phyloP scores from a whole-genome alignment of 2,888 invertebrate genomes.

The Erebia palarica region DNA sequence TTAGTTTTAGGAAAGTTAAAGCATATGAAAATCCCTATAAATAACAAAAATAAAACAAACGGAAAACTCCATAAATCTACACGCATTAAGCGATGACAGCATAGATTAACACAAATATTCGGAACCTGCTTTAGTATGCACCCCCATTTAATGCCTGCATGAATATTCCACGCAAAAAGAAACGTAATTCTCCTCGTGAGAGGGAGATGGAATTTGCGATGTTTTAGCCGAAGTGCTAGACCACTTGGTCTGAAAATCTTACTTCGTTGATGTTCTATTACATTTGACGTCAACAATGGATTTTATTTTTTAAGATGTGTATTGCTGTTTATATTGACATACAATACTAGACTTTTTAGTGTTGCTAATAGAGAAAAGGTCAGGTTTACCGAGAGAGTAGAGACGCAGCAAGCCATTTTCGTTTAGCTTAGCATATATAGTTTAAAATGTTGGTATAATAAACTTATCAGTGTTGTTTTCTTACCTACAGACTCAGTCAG shows the following conservation, averaged over 20 bases:
- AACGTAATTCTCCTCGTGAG: neutral
- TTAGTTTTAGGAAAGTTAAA: neutral
- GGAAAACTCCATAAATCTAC: slow-evolving; percentile 30
- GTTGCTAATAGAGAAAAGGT: too few relatives aligned
- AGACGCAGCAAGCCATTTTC: too few relatives aligned
- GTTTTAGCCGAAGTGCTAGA: neutral
- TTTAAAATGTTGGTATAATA: too few relatives aligned
- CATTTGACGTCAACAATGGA: too few relatives aligned
- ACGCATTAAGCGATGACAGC: slow-evolving; percentile 31
- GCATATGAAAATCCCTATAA: slow-evolving; percentile 18
- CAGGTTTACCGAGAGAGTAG: too few relatives aligned
- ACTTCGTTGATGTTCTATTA: neutral
- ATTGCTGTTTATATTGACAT: too few relatives aligned
- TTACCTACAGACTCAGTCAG: neutral
- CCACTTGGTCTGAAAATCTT: neutral
- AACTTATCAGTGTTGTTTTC: too few relatives aligned
- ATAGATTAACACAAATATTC: slow-evolving; percentile 37
- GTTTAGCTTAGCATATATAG: too few relatives aligned
- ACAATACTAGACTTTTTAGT: too few relatives aligned
- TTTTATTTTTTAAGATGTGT: too few relatives aligned
- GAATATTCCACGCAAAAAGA: slow-evolving; percentile 39
- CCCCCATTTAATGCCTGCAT: slow-evolving; percentile 42
- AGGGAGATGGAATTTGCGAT: neutral
- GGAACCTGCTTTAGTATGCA: slow-evolving; percentile 38
- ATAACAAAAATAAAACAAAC: slow-evolving; percentile 28